Evolutionary conservation across 2,888 invertebrate genomes (phyloP), one percentile per base, ranked within the genome.

Genomic region (Quadroppia sp.): DNA sequence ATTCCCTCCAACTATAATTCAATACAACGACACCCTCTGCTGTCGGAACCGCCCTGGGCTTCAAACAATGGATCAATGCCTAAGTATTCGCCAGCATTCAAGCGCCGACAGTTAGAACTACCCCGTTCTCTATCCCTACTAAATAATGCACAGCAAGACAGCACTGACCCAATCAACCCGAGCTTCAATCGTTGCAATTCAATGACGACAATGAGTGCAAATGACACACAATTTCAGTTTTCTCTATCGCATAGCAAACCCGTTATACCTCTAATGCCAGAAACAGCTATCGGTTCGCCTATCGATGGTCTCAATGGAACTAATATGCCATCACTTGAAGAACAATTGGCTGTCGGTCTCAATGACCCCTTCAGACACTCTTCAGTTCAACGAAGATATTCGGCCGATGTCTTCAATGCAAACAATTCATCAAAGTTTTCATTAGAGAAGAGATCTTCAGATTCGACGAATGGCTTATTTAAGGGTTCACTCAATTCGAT

Each of bases 81-180:
- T 1, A 90, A 90, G 83, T 91, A 90, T 84, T 90, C 90, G 1
- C 90, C 90, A 20, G 90, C 90, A 3, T 90, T 90, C 80, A 91
- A 90, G 82, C 84, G 90, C 77, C 89, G 90, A 82, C 88, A 87
- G 74, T 83, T 90, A 6, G 71, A 76, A 28, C 70, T 76, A 32
- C 53, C 77, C 11, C 64, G 36, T 4, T 36, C 36, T 36, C n/a
- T 64, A 40, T 36, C 64, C 2, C 13, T 36, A n/a, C 36, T 64
- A 6, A 64, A 64, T 40, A 64, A 64, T 64, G 40, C 17, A 11
- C 11, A 36, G 1, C 40, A 32, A 20, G 32, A 40, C 20, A 50
- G 32, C 40, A 56, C 50, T 25, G 42, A 64, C 36, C 53, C 61
- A 17, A 50, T 50, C 45, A 69, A 15, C 48, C 23, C 48, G 48